Evolutionary conservation across 1,140 invertebrate genomes (phyloP).

Genomic region (Chrysomallon squamiferum): DNA sequence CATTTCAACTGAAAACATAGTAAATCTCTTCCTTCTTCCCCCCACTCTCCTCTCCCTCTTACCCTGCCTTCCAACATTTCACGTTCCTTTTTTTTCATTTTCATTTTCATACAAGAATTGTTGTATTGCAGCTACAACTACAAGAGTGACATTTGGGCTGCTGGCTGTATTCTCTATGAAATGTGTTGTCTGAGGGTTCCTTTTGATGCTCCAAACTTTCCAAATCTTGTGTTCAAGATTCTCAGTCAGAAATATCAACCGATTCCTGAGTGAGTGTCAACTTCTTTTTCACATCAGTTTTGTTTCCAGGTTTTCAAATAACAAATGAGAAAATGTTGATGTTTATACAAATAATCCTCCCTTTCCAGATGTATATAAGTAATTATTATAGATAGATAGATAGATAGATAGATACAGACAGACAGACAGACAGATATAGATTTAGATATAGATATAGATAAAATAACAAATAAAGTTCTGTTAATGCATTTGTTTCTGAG

Average conservation of each 20-base stretch:
- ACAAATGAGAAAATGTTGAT: neutral
- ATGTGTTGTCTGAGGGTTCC: constrained; percentile 72
- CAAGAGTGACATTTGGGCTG: constrained; percentile 67
- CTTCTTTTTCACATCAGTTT: neutral
- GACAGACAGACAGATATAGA: too few species aligned
- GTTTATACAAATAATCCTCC: neutral
- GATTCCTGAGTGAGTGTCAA: constrained; percentile 39
- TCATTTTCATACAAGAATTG: too few species aligned
- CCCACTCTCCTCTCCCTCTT: too few species aligned
- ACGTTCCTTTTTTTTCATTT: too few species aligned
- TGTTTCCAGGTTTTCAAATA: neutral
- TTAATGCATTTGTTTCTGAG: too few species aligned
- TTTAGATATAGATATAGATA: too few species aligned
- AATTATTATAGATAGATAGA: too few species aligned
- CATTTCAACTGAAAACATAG: too few species aligned
- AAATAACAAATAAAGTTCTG: too few species aligned
- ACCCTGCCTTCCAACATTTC: too few species aligned
- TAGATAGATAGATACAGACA: too few species aligned
- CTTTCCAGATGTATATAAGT: neutral
- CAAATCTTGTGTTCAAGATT: constrained; percentile 77
- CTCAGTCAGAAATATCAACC: constrained; percentile 46
- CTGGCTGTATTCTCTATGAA: constrained; percentile 68
- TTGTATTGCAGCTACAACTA: constrained; percentile 33
- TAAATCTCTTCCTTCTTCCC: too few species aligned
- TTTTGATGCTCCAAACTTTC: constrained; percentile 76